These are phyloP conservation scores for Ceratoteleas bidentatus DNA, from an alignment of 1,140 invertebrate genomes.

Conservation along the genomic window DNA sequence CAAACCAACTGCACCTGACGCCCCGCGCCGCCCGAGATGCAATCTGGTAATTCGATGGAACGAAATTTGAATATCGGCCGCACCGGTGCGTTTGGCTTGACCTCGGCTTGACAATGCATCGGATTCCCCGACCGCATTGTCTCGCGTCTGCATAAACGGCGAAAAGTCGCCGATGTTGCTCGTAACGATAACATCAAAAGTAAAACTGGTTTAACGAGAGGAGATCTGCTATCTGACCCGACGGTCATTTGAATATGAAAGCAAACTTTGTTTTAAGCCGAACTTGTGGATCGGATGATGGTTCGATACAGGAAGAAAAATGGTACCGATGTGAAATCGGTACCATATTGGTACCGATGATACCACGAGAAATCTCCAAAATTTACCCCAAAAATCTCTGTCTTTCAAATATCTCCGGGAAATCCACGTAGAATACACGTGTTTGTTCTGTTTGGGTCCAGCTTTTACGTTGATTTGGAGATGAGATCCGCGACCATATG, in stretches of 20 bases:
- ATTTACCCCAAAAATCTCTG: no score
- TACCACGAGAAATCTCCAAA: no score
- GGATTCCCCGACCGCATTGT: conserved; percentile 25
- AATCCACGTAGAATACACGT: no score
- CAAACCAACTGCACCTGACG: conserved; percentile 47
- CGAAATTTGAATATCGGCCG: conserved; percentile 33
- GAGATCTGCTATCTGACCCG: conserved; percentile 34
- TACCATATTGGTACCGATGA: no score
- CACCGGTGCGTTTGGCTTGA: conserved; percentile 22
- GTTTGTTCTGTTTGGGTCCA: no score
- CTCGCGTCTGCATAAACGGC: conserved; percentile 26
- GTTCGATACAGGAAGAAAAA: conserved; percentile 27
- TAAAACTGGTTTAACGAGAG: conserved; percentile 60
- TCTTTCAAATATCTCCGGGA: no score
- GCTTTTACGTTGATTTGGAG: no score
- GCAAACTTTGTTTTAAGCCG: conserved; percentile 52
- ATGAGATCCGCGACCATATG: conserved; percentile 33
- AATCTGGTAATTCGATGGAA: conserved; percentile 22
- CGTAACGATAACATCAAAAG: conserved; percentile 55
- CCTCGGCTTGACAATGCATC: conserved; percentile 32
- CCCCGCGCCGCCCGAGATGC: conserved; percentile 18
- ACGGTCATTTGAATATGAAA: conserved; percentile 60
- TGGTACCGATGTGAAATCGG: no score
- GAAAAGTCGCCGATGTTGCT: conserved; percentile 30
- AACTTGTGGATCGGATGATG: conserved; percentile 19